These are phyloP conservation scores for Sycon ciliatum DNA, from an alignment of 37 sponge, comb jelly and placozoan genomes.

Conservation along the genomic window DNA sequence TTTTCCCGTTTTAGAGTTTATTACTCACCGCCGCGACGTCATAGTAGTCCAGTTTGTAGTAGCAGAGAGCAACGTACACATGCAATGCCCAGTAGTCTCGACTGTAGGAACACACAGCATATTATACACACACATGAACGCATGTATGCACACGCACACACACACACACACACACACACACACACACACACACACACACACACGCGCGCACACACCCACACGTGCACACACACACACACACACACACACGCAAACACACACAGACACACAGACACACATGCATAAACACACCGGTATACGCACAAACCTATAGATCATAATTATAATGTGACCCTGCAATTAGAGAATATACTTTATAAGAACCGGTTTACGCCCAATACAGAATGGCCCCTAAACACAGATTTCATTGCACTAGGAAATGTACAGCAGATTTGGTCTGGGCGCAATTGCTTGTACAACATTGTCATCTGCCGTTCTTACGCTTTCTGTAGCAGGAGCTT, in stretches of 20 bases:
- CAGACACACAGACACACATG: background rate
- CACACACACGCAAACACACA: background rate
- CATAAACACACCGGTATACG: too few species aligned
- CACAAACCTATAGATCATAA: too few species aligned
- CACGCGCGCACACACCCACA: background rate
- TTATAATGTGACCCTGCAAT: too few species aligned
- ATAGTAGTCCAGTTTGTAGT: conserved; percentile 99
- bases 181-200: conserved; percentile 1
- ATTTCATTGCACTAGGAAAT: too few species aligned
- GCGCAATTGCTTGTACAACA: too few species aligned
- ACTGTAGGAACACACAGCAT: background rate
- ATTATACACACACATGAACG: background rate
- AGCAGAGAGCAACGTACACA: conserved; percentile 99
- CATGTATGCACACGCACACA: background rate
- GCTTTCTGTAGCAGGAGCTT: conserved; percentile 81
- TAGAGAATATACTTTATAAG: too few species aligned
- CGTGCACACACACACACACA: background rate
- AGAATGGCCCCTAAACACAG: too few species aligned
- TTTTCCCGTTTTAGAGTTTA: too few species aligned
- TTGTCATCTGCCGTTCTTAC: conserved; percentile 43
- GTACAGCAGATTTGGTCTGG: too few species aligned
- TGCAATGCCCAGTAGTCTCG: conserved; percentile 94
- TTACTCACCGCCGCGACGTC: conserved; percentile 92
- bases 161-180: conserved; percentile 5
- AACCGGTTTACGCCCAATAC: too few species aligned